phyloP scores from a whole-genome alignment of 2,797 vertebrate species.

The Semotilus atromaculatus region DNA sequence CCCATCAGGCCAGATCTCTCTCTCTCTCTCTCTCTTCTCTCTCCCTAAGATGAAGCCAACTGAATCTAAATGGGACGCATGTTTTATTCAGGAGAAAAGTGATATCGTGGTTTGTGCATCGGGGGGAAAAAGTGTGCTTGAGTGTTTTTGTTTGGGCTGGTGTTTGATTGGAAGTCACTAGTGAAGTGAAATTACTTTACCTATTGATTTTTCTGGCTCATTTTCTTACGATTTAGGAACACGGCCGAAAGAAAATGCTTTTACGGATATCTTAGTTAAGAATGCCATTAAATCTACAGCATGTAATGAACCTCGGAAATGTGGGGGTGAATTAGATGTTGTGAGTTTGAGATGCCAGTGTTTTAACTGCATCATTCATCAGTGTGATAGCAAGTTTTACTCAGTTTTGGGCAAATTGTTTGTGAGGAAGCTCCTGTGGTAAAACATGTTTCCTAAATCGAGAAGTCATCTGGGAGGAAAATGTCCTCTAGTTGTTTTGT shows the following conservation, averaged over 20 bases:
- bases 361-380: conserved; percentile 41
- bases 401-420: conserved; percentile 10
- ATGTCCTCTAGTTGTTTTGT: neutral
- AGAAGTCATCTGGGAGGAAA: neutral
- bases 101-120: conserved; percentile 25
- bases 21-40: neutral
- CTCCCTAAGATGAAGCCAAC: conserved; percentile 16
- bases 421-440: conserved; percentile 18
- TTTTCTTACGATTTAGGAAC: conserved; percentile 40
- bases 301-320: conserved; percentile 29
- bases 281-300: conserved; percentile 42
- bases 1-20: conserved; percentile 22
- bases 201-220: conserved; percentile 39
- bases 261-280: conserved; percentile 34
- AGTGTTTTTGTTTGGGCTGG: conserved; percentile 35
- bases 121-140: neutral
- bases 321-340: conserved; percentile 33
- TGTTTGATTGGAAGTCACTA: conserved; percentile 44
- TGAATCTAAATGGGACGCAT: conserved; percentile 43
- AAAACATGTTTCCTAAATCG: neutral
- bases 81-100: conserved; percentile 49
- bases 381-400: conserved; percentile 7
- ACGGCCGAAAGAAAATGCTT: conserved; percentile 26
- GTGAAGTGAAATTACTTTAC: conserved; percentile 48
- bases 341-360: conserved; percentile 15